A percentile compares a stretch with the other conserved stretches of the same genome.
phyloP scores from a whole-genome alignment of 2,797 vertebrate genomes.

The Notoglanidium macrostoma region DNA sequence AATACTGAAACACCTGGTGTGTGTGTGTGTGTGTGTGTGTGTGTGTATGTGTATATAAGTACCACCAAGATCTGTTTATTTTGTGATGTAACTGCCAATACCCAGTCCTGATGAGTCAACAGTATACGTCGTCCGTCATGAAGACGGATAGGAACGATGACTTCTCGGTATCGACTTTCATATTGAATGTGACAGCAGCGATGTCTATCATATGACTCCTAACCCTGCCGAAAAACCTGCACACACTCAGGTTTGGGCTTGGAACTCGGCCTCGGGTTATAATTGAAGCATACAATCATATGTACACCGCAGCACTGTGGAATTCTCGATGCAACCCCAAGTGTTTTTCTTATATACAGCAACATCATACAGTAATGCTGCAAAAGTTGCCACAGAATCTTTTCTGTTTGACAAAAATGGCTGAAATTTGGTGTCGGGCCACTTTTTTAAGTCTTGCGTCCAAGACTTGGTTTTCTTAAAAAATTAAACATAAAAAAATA shows the following conservation, averaged over 20 bases:
- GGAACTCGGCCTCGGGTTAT: neutral
- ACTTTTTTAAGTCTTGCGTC: neutral
- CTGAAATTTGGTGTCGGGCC: neutral
- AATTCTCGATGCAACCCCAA: neutral
- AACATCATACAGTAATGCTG: neutral
- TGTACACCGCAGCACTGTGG: neutral
- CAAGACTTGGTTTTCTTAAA: neutral
- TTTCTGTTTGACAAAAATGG: neutral
- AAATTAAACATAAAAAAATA: neutral
- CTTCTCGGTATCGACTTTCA: conserved; percentile 11
- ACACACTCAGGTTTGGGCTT: neutral
- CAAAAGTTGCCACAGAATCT: neutral
- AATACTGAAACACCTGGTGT: neutral
- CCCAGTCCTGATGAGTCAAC: neutral
- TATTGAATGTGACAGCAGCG: neutral
- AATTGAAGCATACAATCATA: neutral
- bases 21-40: no score
- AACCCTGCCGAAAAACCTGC: neutral
- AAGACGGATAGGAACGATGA: neutral
- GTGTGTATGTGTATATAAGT: no score
- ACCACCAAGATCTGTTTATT: neutral
- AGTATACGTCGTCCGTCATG: neutral
- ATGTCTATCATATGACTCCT: neutral
- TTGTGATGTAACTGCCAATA: neutral
- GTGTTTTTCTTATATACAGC: neutral